These are phyloP conservation scores for Chrysina gloriosa DNA, from an alignment of 2,888 invertebrate species.

Conservation along the genomic window DNA sequence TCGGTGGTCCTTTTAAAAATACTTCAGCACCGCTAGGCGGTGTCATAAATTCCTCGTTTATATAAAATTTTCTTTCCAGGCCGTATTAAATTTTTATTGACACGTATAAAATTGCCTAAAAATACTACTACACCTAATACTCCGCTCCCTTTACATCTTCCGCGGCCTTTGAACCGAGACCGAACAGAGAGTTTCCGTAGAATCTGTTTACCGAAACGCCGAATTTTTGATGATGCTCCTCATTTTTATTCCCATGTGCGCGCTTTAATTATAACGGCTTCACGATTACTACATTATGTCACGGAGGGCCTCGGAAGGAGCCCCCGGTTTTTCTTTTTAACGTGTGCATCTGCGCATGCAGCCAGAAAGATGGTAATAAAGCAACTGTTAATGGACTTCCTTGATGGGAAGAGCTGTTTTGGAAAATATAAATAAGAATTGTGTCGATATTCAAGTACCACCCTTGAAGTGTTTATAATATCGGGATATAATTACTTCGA, in stretches of 20 bases:
- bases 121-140: constrained; percentile 36
- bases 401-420: constrained; percentile 18
- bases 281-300: constrained; percentile 22
- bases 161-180: constrained; percentile 18
- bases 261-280: constrained; percentile 2
- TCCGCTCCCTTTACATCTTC: constrained; percentile 4
- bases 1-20: constrained; percentile 36
- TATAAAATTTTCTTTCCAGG: constrained; percentile 33
- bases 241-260: constrained; percentile 6
- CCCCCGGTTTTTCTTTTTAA: neutral
- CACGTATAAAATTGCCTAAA: constrained; percentile 41
- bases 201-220: constrained; percentile 2
- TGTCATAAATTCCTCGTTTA: constrained; percentile 31
- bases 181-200: neutral
- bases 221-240: constrained; percentile 15
- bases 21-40: constrained; percentile 34
- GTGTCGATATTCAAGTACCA: neutral
- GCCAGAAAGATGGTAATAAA: constrained; percentile 6
- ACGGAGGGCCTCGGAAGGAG: neutral
- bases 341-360: neutral
- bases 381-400: constrained; percentile 27
- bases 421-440: neutral
- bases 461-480: too few species aligned
- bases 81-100: constrained; percentile 42
- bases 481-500: too few species aligned